These are phyloP conservation scores for Cydia fagiglandana DNA, from an alignment of 1,140 invertebrate genomes.

Conservation along the genomic window DNA sequence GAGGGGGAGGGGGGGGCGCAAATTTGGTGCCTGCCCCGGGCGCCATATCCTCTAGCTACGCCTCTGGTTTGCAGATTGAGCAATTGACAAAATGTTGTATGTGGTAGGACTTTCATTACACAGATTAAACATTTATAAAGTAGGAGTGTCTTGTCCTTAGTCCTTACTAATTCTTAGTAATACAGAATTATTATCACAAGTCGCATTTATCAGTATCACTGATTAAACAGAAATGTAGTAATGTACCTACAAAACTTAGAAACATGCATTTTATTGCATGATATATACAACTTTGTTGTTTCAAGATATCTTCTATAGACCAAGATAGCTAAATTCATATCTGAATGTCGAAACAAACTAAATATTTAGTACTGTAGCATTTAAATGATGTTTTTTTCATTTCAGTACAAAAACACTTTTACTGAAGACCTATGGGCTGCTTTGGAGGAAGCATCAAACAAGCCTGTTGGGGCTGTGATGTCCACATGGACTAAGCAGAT, in stretches of 20 bases:
- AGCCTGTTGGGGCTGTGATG: constrained; percentile 96
- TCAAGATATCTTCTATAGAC: too few species aligned
- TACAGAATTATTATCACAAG: background rate
- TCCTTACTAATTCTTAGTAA: background rate
- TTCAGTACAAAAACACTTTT: constrained; percentile 85
- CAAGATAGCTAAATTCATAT: too few species aligned
- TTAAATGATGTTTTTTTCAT: constrained; percentile 38
- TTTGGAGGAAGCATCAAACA: constrained; percentile 92
- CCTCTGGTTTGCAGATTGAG: too few species aligned
- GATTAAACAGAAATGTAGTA: background rate
- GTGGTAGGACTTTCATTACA: too few species aligned
- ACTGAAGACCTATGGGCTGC: constrained; percentile 97
- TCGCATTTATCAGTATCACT: background rate
- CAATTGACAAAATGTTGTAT: too few species aligned
- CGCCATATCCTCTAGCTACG: too few species aligned
- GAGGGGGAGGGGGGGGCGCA: too few species aligned
- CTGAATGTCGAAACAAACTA: too few species aligned
- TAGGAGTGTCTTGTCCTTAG: background rate
- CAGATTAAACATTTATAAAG: too few species aligned
- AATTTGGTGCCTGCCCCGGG: too few species aligned
- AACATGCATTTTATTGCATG: background rate
- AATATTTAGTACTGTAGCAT: too few species aligned
- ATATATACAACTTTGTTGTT: too few species aligned
- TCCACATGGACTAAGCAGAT: constrained; percentile 96
- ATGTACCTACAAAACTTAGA: background rate